These are phyloP conservation scores for Cavia aperea DNA, from an alignment of 2,113 vertebrate species.

Conservation along the genomic window DNA sequence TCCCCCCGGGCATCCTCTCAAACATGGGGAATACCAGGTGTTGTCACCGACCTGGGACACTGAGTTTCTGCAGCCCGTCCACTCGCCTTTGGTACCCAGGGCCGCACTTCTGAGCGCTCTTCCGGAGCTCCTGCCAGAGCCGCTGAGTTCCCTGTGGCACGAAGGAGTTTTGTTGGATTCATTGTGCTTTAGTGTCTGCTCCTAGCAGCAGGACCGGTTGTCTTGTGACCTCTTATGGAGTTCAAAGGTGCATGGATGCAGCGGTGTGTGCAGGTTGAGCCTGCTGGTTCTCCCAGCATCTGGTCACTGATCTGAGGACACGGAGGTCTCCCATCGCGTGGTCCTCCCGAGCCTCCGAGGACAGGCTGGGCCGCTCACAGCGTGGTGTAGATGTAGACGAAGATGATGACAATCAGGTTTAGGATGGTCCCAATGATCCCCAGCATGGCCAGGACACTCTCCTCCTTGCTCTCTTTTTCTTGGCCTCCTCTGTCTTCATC, in stretches of 20 bases:
- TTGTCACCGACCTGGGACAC: neutral
- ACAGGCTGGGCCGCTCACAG: slow-evolving; percentile 75
- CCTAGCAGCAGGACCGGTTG: slow-evolving; percentile 58
- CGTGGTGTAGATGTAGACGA: slow-evolving; percentile 98
- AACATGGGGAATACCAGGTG: rapidly evolving
- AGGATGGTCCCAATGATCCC: slow-evolving; percentile 97
- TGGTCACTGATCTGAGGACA: rapidly evolving
- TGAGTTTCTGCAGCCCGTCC: neutral
- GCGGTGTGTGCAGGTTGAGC: slow-evolving; percentile 52
- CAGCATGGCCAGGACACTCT: slow-evolving; percentile 94
- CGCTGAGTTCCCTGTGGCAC: slow-evolving; percentile 63
- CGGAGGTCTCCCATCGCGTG: neutral
- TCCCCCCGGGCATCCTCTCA: neutral
- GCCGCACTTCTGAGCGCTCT: neutral
- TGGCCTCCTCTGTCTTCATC: slow-evolving; percentile 93
- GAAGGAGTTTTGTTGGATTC: slow-evolving; percentile 73
- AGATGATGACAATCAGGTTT: slow-evolving; percentile 96
- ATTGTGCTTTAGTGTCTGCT: slow-evolving; percentile 78
- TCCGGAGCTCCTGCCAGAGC: neutral
- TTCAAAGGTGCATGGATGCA: slow-evolving; percentile 69
- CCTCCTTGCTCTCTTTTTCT: slow-evolving; percentile 95
- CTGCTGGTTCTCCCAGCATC: rapidly evolving
- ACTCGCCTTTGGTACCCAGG: rapidly evolving
- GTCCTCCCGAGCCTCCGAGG: neutral
- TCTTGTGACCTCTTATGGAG: slow-evolving; percentile 64